Conservation (phyloP, 2,113 vertebrate genomes). For the Austrofundulus limnaeus region DNA sequence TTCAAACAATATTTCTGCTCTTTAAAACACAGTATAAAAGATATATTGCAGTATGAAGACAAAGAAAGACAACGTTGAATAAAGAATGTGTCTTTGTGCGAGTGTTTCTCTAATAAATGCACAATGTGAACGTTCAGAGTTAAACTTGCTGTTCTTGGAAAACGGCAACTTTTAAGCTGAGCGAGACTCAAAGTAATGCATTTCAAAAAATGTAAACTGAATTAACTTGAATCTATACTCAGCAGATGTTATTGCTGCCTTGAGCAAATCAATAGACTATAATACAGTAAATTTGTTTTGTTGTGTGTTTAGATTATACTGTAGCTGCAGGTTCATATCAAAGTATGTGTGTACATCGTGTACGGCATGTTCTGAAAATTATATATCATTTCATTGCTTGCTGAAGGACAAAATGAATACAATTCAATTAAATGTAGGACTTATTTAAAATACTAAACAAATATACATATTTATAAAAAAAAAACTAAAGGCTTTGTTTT, state of each 20-base stretch:
- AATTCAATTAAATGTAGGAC: too few species aligned
- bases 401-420: constrained; percentile 22
- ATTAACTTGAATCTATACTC: constrained; percentile 57
- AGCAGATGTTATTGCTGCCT: constrained; percentile 55
- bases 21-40: not conserved
- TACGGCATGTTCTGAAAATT: constrained; percentile 12
- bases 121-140: not conserved
- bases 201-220: constrained; percentile 49
- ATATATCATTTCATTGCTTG: constrained; percentile 29
- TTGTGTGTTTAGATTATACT: constrained; percentile 39
- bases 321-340: constrained; percentile 31
- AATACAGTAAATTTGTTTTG: constrained; percentile 54
- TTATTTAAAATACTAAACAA: not conserved
- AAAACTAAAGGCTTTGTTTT: too few species aligned
- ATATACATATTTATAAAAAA: not conserved
- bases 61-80: not conserved
- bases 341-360: not conserved
- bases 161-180: constrained; percentile 34
- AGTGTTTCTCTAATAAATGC: not conserved
- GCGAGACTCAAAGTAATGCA: constrained; percentile 13
- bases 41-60: not conserved
- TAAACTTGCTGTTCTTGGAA: constrained; percentile 1
- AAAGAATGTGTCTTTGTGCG: fast-evolving
- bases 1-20: not conserved
- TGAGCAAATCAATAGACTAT: constrained; percentile 62